A percentile compares a stretch with the other conserved stretches of the same genome.
phyloP scores from a whole-genome alignment of 2,888 invertebrate species.

The Leptinotarsa haldemani region DNA sequence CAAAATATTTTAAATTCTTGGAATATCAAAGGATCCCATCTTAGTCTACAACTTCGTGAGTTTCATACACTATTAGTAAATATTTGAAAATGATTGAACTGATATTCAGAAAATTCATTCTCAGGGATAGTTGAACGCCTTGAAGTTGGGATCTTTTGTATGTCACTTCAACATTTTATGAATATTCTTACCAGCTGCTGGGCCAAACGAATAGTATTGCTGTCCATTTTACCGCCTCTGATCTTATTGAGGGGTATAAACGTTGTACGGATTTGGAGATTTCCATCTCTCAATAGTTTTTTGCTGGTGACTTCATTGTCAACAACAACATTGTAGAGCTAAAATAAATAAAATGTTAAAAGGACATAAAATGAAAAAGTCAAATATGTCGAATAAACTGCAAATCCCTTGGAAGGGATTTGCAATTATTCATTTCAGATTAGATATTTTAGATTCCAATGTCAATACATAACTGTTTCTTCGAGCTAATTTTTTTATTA shows the following conservation, averaged over 20 bases:
- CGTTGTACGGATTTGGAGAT: constrained; percentile 83
- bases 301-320: constrained; percentile 88
- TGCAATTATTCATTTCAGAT: no score
- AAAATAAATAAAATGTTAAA: constrained; percentile 49
- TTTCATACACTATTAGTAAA: not conserved
- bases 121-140: no score
- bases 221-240: constrained; percentile 72
- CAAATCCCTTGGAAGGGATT: no score
- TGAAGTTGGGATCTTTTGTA: no score
- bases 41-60: not conserved
- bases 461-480: no score
- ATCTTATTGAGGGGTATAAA: constrained; percentile 95
- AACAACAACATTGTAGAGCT: constrained; percentile 92
- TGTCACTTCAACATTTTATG: no score
- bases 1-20: no score
- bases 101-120: no score
- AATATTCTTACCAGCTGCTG: constrained; percentile 72
- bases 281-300: constrained; percentile 83
- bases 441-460: no score
- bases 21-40: not conserved
- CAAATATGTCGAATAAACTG: no score
- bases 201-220: constrained; percentile 68
- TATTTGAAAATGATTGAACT: no score
- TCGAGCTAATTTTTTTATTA: no score
- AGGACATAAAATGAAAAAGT: not conserved